These are phyloP conservation scores for Nomada fucata DNA, from an alignment of 2,888 invertebrate species.

Conservation along the genomic window DNA sequence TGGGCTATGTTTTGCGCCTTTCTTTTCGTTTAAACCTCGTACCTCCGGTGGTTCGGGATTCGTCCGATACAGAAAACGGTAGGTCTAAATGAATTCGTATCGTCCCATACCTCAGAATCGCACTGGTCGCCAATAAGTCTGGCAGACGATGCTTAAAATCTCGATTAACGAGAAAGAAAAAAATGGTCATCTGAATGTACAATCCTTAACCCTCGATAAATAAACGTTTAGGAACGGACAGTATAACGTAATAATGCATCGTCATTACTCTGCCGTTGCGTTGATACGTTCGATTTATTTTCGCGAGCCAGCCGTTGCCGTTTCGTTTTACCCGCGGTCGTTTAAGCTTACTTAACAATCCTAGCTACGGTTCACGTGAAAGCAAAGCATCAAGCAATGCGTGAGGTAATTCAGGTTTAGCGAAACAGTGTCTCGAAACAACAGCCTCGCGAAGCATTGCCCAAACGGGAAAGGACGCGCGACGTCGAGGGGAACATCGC, in stretches of 20 bases:
- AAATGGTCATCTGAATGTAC: too few relatives aligned
- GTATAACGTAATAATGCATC: background rate
- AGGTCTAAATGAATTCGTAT: too few relatives aligned
- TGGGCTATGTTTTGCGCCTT: background rate
- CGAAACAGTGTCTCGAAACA: slow-evolving; percentile 14
- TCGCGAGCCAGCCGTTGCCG: background rate
- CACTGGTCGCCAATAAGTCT: too few relatives aligned
- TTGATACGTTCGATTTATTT: background rate
- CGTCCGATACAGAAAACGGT: too few relatives aligned
- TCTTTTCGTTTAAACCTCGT: background rate
- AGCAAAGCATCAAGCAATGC: slow-evolving; percentile 3
- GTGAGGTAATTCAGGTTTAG: slow-evolving; percentile 1
- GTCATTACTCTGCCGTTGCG: background rate
- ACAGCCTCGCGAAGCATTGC: background rate
- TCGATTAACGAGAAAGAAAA: too few relatives aligned
- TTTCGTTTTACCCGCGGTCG: slow-evolving; percentile 4
- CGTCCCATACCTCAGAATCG: too few relatives aligned
- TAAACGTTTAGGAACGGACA: too few relatives aligned
- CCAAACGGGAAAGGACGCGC: background rate
- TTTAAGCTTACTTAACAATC: background rate
- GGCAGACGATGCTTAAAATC: too few relatives aligned
- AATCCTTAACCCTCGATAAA: too few relatives aligned
- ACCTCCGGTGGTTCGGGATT: too few relatives aligned
- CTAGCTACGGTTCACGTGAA: background rate
- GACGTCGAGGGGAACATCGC: slow-evolving; percentile 36